Conservation (phyloP, 2,888 invertebrate species). For the Teleiodes luculella region DNA sequence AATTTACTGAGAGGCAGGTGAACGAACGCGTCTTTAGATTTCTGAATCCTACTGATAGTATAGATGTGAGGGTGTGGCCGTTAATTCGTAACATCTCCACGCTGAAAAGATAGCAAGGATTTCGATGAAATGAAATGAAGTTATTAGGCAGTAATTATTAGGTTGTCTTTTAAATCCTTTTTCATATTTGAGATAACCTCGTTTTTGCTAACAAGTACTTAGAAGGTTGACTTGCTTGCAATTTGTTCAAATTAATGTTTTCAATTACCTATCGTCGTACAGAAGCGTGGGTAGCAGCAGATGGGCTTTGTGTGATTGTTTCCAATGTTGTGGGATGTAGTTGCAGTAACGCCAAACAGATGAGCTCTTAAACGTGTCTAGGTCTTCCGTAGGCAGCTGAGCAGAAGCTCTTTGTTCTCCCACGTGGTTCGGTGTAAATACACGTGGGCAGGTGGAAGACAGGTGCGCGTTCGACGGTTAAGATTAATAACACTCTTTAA, state of each 20-base stretch:
- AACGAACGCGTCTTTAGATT: not conserved
- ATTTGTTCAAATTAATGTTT: too few species aligned
- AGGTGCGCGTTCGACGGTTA: not conserved
- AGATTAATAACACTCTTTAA: constrained; percentile 1
- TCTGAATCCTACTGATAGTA: too few species aligned
- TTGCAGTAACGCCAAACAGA: constrained; percentile 1
- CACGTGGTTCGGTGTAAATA: constrained; percentile 8
- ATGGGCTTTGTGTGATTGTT: not conserved
- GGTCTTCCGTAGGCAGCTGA: constrained; percentile 22
- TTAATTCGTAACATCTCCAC: too few species aligned
- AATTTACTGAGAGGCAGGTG: not conserved
- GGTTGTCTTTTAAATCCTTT: too few species aligned
- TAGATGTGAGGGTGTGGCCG: too few species aligned
- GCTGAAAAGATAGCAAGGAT: too few species aligned
- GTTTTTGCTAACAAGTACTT: too few species aligned
- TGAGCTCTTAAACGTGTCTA: constrained; percentile 18
- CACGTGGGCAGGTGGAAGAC: constrained; percentile 17
- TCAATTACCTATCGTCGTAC: not conserved
- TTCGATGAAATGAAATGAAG: too few species aligned
- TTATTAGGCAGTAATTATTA: too few species aligned
- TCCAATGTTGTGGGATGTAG: constrained; percentile 5
- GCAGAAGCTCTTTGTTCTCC: constrained; percentile 22
- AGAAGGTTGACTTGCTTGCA: too few species aligned
- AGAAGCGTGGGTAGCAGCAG: not conserved
- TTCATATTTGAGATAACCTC: too few species aligned